A percentile compares a stretch with the other conserved stretches of the same genome.
These are phyloP conservation scores for Tenthredo notha DNA, from an alignment of 2,888 invertebrate genomes.

Conservation along the genomic window DNA sequence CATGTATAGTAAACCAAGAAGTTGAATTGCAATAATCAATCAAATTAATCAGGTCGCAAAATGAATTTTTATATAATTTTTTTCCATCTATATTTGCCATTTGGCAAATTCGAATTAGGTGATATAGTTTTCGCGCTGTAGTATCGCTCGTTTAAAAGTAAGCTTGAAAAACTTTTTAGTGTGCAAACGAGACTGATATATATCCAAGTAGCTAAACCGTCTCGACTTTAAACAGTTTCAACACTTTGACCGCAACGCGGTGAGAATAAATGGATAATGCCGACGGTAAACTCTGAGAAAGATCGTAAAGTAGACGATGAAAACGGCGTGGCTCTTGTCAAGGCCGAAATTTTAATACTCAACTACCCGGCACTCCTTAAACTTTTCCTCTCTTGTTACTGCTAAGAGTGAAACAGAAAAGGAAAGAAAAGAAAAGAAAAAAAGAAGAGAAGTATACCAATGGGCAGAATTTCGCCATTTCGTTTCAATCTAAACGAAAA, in stretches of 20 bases:
- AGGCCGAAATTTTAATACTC: conserved; percentile 23
- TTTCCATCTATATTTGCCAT: too few species aligned
- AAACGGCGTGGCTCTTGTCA: conserved; percentile 34
- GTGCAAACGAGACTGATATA: conserved; percentile 43
- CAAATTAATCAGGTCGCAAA: not conserved
- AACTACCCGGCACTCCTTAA: conserved; percentile 2
- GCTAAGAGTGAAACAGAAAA: conserved; percentile 35
- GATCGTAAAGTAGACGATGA: conserved; percentile 45
- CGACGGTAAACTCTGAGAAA: conserved; percentile 41
- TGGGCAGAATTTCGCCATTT: not conserved
- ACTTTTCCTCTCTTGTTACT: conserved; percentile 34
- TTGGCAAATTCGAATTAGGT: conserved; percentile 14
- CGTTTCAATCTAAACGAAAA: not conserved
- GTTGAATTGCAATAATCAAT: not conserved
- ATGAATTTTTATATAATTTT: too few species aligned
- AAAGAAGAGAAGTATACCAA: not conserved
- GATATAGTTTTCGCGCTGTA: conserved; percentile 20
- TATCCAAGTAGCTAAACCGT: conserved; percentile 11
- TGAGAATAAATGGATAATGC: conserved; percentile 51
- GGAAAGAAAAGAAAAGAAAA: conserved; percentile 30
- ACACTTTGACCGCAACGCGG: conserved; percentile 50
- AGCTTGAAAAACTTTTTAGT: conserved; percentile 46
- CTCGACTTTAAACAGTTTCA: conserved; percentile 46
- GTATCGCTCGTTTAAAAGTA: conserved; percentile 12
- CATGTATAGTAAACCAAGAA: not conserved